Evolutionary conservation across 2,797 vertebrate species (phyloP), one percentile per base, ranked within the genome.

Genomic region (Setipinna tenuifilis): DNA sequence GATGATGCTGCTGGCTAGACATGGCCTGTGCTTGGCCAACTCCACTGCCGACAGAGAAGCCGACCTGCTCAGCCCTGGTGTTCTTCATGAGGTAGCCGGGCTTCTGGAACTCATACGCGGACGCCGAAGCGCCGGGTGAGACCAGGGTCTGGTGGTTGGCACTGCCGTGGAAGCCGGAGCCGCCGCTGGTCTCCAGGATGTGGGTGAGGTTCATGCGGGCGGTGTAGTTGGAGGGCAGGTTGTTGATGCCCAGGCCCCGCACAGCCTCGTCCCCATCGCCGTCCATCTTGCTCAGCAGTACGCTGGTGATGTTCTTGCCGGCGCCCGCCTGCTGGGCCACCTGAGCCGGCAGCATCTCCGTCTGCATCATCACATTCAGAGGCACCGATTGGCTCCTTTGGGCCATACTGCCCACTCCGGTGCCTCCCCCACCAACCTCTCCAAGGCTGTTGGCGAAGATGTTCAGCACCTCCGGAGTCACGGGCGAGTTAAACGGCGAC

Each of bases 181-280:
- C 91, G 25, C 78, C 17, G 50, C 96, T 94, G 17, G 97, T 97
- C 94, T 99, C 98, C 17, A 99, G 95, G 92, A 99, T 97, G 92
- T 99, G 98, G 59, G 97, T 98, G 92, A 99, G 98, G 95, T 99
- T 99, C 97, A 99, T 98, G 86, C 98, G 96, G 85, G 98, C 98
- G 16, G 96, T 98, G 90, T 99, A 99, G 94, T 96, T 96, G 84
- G 98, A 97, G 85, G 98, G 95, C 92, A 98, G 89, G 91, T 97
- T 96, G 92, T 98, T 99, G 84, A 98, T 94, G 90, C 98, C 98
- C 89, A 99, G 93, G 87, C 98, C 98, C 86, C 97, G 96, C 86
- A 97, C 91, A 1, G 95, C 93, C 85, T 97, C 97, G 57, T 98
- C 96, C 0, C 94, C 96, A 88, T 98, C 97, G 57, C 96, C 96